phyloP scores from a whole-genome alignment of 2,888 invertebrate species.

The Erebia aethiops region DNA sequence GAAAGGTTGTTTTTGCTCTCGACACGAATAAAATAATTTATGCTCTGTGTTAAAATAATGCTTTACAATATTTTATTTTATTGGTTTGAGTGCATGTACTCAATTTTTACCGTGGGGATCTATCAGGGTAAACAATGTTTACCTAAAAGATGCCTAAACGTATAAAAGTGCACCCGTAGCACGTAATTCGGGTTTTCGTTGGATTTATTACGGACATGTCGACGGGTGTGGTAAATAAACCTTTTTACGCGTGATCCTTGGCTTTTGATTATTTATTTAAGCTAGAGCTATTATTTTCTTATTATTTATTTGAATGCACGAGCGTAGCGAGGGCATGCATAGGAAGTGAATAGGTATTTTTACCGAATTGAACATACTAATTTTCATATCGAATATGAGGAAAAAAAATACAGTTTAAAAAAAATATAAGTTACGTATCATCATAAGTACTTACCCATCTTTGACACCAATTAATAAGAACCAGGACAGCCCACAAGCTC shows the following conservation, averaged over 20 bases:
- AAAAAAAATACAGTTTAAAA: too few relatives aligned
- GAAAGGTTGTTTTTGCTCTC: conserved; percentile 37
- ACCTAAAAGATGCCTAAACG: not conserved
- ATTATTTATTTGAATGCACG: too few relatives aligned
- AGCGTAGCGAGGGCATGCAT: too few relatives aligned
- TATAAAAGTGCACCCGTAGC: not conserved
- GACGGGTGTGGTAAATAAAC: conserved; percentile 1
- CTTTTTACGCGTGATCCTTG: conserved; percentile 3
- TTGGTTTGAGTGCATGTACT: not conserved
- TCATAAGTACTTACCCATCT: too few relatives aligned
- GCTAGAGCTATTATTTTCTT: not conserved
- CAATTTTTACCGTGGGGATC: too few relatives aligned
- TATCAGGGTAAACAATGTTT: not conserved
- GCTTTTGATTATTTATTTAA: conserved; percentile 6
- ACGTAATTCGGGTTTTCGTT: not conserved
- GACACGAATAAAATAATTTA: conserved; percentile 22
- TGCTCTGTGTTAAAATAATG: conserved; percentile 33
- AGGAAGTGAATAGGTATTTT: too few relatives aligned
- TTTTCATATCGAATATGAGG: too few relatives aligned
- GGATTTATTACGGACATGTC: conserved; percentile 14
- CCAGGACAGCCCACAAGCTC: too few relatives aligned
- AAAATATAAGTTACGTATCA: too few relatives aligned
- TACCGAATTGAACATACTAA: too few relatives aligned
- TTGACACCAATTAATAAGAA: too few relatives aligned
- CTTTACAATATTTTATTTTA: conserved; percentile 23